Evolutionary conservation across 2,113 vertebrate species (phyloP).

Genomic region (Stigmatopora argus): DNA sequence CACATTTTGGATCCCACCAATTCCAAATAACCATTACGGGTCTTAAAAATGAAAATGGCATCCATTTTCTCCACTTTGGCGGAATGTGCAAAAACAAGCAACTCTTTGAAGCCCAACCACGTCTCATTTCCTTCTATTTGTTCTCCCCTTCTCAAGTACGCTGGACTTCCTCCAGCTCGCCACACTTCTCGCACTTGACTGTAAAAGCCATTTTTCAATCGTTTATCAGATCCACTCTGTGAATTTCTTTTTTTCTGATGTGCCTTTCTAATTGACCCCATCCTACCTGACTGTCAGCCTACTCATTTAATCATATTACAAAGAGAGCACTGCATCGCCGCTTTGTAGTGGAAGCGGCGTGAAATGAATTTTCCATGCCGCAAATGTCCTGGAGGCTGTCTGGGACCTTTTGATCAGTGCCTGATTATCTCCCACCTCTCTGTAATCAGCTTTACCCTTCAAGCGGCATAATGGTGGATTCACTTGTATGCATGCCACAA

Average conservation of each 20-base stretch:
- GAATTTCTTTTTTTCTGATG: neutral
- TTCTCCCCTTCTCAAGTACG: neutral
- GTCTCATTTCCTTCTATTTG: neutral
- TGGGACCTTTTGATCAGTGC: conserved; percentile 30
- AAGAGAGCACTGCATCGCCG: conserved; percentile 8
- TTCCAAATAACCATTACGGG: neutral
- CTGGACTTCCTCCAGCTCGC: neutral
- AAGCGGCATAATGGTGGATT: conserved; percentile 18
- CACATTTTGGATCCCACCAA: too few relatives aligned
- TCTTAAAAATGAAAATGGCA: neutral
- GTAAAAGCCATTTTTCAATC: conserved; percentile 1
- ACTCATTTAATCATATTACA: conserved; percentile 16
- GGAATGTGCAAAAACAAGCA: neutral
- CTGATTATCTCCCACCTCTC: conserved; percentile 25
- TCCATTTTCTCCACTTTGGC: neutral
- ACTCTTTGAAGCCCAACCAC: neutral
- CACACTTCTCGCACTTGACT: conserved; percentile 5
- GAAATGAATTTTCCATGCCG: conserved; percentile 26
- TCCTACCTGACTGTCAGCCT: conserved; percentile 15
- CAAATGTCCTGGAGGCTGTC: conserved; percentile 23
- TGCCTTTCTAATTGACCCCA: conserved; percentile 13
- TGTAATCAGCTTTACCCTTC: conserved; percentile 12
- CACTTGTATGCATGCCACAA: neutral
- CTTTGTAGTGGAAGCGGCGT: conserved; percentile 21
- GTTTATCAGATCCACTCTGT: neutral